Conservation (phyloP, 2,113 vertebrate genomes). For the Stictonetta naevosa region DNA sequence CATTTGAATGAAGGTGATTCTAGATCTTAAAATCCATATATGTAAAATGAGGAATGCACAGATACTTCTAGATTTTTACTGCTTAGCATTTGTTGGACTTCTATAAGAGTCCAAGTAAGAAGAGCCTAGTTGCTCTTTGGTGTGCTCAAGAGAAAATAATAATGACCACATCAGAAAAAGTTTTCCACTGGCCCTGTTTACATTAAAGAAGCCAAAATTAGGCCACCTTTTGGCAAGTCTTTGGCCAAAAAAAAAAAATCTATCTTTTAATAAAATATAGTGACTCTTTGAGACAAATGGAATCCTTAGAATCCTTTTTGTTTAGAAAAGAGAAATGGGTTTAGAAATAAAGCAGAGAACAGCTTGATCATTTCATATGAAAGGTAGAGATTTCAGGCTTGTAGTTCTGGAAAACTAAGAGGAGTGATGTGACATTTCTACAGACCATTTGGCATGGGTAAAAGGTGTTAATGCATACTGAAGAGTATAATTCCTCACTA, state of each 20-base stretch:
- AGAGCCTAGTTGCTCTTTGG: not conserved
- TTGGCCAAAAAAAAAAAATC: not conserved
- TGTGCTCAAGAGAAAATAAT: not conserved
- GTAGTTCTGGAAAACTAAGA: not conserved
- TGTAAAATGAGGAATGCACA: not conserved
- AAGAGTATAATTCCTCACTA: not conserved
- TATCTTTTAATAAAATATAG: not conserved
- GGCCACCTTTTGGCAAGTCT: not conserved
- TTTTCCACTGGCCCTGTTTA: not conserved
- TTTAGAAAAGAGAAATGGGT: not conserved
- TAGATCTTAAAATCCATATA: not conserved
- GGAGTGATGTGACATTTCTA: not conserved
- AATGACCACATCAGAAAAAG: not conserved
- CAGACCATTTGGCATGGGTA: not conserved
- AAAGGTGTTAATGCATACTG: not conserved
- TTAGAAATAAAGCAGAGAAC: not conserved
- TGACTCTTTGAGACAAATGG: not conserved
- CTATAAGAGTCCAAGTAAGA: not conserved
- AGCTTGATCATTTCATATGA: not conserved
- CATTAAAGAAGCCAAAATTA: not conserved
- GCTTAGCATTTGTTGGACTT: not conserved
- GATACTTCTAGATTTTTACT: not conserved
- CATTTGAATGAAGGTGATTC: not conserved
- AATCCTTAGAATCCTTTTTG: not conserved
- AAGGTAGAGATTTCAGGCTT: not conserved